A percentile compares a stretch with the other conserved stretches of the same genome.
These are phyloP conservation scores for Umimayanthus chanpuru DNA, from an alignment of 92 coral and sea anemone genomes.

Conservation along the genomic window DNA sequence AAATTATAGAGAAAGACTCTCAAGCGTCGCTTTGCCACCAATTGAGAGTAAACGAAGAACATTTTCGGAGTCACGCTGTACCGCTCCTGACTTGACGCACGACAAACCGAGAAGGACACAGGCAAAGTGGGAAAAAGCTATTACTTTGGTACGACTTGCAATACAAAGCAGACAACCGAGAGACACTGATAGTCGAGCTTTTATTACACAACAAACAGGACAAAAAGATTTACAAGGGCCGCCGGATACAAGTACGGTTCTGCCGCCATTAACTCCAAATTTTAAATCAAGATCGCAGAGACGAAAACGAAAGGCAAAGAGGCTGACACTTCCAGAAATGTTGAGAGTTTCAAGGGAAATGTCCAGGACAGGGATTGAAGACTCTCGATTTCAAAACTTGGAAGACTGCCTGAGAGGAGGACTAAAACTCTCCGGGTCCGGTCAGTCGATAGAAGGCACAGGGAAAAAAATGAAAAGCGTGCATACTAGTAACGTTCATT, in stretches of 20 bases:
- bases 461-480: constrained; percentile 1
- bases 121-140: constrained; percentile 85
- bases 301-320: constrained; percentile 50
- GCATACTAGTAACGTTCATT: constrained; percentile 19
- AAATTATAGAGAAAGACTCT: constrained; percentile 11
- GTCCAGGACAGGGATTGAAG: constrained; percentile 71
- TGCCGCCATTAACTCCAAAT: constrained; percentile 47
- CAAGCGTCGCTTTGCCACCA: constrained; percentile 60
- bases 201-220: constrained; percentile 51
- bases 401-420: constrained; percentile 65
- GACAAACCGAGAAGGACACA: constrained; percentile 19
- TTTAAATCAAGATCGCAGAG: constrained; percentile 26
- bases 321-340: constrained; percentile 80
- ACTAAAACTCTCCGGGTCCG: background rate
- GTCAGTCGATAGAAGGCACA: background rate
- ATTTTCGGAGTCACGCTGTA: background rate
- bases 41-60: constrained; percentile 41
- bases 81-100: background rate
- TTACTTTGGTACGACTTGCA: constrained; percentile 73
- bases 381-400: constrained; percentile 80
- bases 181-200: constrained; percentile 30
- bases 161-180: constrained; percentile 57
- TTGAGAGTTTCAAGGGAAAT: constrained; percentile 69
- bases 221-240: background rate
- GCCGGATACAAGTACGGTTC: background rate